Conservation (phyloP, 2,888 invertebrate species). For the Drosophila neotestacea region DNA sequence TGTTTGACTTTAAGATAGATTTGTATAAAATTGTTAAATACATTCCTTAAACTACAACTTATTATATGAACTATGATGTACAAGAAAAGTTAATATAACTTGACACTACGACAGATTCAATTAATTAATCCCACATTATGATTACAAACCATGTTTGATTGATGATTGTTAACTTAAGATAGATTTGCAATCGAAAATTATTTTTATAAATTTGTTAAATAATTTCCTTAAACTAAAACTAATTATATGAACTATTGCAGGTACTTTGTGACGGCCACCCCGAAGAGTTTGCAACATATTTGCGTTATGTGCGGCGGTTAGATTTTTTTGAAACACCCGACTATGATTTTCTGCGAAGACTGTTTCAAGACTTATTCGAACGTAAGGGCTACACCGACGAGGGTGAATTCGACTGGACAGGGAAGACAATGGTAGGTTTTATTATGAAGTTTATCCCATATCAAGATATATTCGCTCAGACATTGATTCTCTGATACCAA, state of each 20-base stretch:
- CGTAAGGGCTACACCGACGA: conserved; percentile 94
- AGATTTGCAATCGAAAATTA: background rate
- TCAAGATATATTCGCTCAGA: conserved; percentile 4
- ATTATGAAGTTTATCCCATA: background rate
- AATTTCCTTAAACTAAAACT: background rate
- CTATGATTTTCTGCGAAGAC: conserved; percentile 98
- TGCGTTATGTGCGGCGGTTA: conserved; percentile 97
- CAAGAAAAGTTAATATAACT: background rate
- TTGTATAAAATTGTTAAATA: background rate
- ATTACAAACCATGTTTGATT: background rate
- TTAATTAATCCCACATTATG: background rate
- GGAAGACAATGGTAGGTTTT: conserved; percentile 89
- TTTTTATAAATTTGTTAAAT: background rate
- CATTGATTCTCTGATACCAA: background rate
- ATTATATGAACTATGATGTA: background rate
- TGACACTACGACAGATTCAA: background rate
- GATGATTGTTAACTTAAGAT: background rate
- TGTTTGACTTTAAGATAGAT: background rate
- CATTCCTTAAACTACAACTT: background rate
- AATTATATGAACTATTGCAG: conserved; percentile 79
- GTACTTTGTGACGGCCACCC: conserved; percentile 93
- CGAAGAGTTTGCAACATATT: conserved; percentile 99
- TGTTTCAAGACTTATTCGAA: conserved; percentile 97
- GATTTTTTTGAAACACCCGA: conserved; percentile 99
- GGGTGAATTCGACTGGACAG: conserved; percentile 98